phyloP scores from a whole-genome alignment of 1,140 invertebrate species.

The Gyrodactylus salaris region DNA sequence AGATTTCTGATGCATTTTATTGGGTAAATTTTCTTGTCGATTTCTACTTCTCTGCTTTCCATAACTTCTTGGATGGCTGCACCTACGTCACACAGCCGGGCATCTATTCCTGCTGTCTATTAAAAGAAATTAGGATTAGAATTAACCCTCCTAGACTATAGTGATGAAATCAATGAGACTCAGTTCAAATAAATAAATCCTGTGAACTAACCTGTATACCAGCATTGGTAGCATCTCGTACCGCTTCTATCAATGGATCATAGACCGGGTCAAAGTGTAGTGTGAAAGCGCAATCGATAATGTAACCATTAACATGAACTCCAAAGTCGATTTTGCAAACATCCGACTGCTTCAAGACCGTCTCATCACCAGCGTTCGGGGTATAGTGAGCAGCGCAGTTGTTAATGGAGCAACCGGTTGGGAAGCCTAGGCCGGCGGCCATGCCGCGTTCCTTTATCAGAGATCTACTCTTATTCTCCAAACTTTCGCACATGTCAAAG shows the following conservation, averaged over 20 bases:
- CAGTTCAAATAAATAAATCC: too few species aligned
- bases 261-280: slow-evolving; percentile 80
- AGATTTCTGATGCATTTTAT: slow-evolving; percentile 89
- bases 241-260: slow-evolving; percentile 67
- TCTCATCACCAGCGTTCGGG: slow-evolving; percentile 79
- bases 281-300: slow-evolving; percentile 96
- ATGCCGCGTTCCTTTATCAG: slow-evolving; percentile 75
- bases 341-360: slow-evolving; percentile 70
- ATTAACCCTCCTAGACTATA: too few species aligned
- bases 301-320: slow-evolving; percentile 76
- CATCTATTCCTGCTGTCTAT: slow-evolving; percentile 60
- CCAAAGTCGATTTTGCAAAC: slow-evolving; percentile 99
- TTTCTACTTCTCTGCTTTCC: slow-evolving; percentile 92
- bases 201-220: slow-evolving; percentile 67
- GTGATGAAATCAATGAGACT: not conserved
- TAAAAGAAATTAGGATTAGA: too few species aligned
- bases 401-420: slow-evolving; percentile 87
- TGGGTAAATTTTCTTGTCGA: slow-evolving; percentile 67
- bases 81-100: slow-evolving; percentile 75
- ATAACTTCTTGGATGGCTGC: slow-evolving; percentile 92
- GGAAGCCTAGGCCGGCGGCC: slow-evolving; percentile 79
- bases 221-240: slow-evolving; percentile 81
- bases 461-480: slow-evolving; percentile 56
- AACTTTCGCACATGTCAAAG: slow-evolving; percentile 57
- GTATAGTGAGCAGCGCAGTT: slow-evolving; percentile 97